Evolutionary conservation across 2,888 invertebrate genomes (phyloP).

Genomic region (Cremastobaeus sp.): DNA sequence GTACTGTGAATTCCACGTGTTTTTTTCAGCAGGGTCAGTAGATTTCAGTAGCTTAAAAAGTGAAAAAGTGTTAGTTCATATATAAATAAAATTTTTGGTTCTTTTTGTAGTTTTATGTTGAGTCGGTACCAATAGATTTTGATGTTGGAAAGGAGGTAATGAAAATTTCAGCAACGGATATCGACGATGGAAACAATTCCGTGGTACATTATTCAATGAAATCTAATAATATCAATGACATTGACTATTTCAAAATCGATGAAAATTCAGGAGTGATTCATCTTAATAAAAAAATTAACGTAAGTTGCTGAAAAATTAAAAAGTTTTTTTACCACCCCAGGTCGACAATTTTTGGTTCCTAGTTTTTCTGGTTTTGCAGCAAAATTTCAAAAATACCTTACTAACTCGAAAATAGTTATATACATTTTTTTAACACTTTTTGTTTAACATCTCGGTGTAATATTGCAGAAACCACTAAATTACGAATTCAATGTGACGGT

Average conservation of each 20-base stretch:
- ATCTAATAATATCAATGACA: too few species aligned
- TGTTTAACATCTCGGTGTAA: background rate
- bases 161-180: slow-evolving; percentile 94
- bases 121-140: slow-evolving; percentile 90
- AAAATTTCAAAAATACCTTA: too few species aligned
- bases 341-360: too few species aligned
- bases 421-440: background rate
- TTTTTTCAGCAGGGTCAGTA: too few species aligned
- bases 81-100: too few species aligned
- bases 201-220: too few species aligned
- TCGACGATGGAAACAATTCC: slow-evolving; percentile 95
- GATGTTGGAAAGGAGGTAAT: slow-evolving; percentile 86
- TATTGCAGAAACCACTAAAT: slow-evolving; percentile 81
- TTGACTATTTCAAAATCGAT: slow-evolving; percentile 92
- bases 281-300: slow-evolving; percentile 83
- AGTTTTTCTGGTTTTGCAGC: too few species aligned
- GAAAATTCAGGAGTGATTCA: slow-evolving; percentile 90
- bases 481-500: slow-evolving; percentile 86
- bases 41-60: too few species aligned
- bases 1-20: too few species aligned
- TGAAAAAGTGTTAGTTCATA: too few species aligned
- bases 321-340: background rate
- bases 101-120: too few species aligned
- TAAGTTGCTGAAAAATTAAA: slow-evolving; percentile 78
- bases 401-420: too few species aligned